phyloP scores from a whole-genome alignment of 2,113 vertebrate species.

The Tetrax tetrax region DNA sequence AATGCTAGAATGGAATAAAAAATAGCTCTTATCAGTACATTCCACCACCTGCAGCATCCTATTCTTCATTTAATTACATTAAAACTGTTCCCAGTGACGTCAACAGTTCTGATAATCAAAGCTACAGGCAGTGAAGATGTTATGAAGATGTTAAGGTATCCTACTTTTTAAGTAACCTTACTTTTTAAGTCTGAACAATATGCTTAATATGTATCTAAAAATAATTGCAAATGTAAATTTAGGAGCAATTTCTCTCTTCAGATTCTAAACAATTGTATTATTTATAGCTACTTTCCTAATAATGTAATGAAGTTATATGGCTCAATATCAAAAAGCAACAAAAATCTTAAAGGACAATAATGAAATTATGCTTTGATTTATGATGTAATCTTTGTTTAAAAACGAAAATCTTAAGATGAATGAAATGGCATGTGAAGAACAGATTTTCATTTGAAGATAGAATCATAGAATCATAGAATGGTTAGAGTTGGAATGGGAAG shows the following conservation, averaged over 20 bases:
- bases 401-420: not conserved
- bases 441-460: not conserved
- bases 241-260: not conserved
- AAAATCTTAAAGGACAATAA: not conserved
- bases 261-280: not conserved
- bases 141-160: not conserved
- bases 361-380: not conserved
- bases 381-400: not conserved
- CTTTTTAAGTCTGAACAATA: not conserved
- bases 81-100: not conserved
- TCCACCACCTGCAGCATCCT: not conserved
- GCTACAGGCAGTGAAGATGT: not conserved
- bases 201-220: not conserved
- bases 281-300: not conserved
- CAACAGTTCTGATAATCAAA: not conserved
- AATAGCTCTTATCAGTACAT: not conserved
- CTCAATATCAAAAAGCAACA: not conserved
- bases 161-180: too few species aligned
- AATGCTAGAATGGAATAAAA: not conserved
- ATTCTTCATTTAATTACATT: not conserved
- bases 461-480: too few species aligned
- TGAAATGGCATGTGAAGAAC: not conserved
- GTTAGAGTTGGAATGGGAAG: too few species aligned
- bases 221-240: not conserved
- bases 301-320: not conserved